Percentiles rank a stretch among this genome's conserved stretches.
Conservation (phyloP, 1,140 invertebrate genomes). For the Theocolax elegans region DNA sequence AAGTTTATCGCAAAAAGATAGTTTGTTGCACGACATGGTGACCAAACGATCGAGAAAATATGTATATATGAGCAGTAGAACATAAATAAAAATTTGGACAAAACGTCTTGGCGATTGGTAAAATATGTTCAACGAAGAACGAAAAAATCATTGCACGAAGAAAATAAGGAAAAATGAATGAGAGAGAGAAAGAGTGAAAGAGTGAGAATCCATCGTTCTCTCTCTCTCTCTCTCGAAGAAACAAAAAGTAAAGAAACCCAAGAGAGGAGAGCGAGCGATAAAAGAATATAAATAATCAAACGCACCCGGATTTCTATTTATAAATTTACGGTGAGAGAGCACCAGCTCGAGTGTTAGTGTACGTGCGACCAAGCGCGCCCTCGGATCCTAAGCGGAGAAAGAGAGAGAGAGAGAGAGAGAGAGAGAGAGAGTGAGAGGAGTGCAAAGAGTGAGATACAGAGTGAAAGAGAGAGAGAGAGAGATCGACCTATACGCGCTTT, state of each 20-base stretch:
- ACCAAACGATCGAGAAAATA: too few relatives aligned
- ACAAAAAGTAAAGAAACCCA: background rate
- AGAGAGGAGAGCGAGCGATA: conserved; percentile 34
- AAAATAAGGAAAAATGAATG: background rate
- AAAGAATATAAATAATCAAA: conserved; percentile 60
- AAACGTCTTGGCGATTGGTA: too few relatives aligned
- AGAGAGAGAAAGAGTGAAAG: background rate
- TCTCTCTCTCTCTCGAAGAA: background rate
- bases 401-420: conserved; percentile 1
- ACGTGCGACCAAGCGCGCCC: conserved; percentile 15
- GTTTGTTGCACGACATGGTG: too few relatives aligned
- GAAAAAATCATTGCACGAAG: too few relatives aligned
- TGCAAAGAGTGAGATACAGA: conserved; percentile 1
- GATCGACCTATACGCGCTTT: background rate
- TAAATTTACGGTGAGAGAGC: conserved; percentile 45
- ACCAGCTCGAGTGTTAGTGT: background rate
- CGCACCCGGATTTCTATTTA: conserved; percentile 61
- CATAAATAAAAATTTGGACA: too few relatives aligned
- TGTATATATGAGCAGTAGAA: too few relatives aligned
- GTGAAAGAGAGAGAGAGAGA: background rate
- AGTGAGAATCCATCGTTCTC: too few relatives aligned
- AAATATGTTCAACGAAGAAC: background rate
- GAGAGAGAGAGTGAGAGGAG: conserved; percentile 14
- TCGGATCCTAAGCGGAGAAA: background rate
- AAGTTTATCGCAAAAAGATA: too few relatives aligned